A percentile compares a stretch with the other conserved stretches of the same genome.
These are phyloP conservation scores for Dasyprocta punctata DNA, from an alignment of 2,113 vertebrate species.

Conservation along the genomic window DNA sequence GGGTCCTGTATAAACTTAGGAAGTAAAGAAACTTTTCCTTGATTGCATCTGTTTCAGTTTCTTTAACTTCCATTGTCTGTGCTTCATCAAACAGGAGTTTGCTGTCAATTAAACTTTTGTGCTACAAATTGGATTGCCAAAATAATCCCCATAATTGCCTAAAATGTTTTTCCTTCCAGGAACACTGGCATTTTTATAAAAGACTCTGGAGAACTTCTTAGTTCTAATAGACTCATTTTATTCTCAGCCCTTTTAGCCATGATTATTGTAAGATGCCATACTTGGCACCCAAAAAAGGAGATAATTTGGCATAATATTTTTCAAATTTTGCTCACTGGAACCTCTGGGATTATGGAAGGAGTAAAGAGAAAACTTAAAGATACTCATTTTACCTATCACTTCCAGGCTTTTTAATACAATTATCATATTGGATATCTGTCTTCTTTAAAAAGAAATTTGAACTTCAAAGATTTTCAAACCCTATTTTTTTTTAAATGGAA, in stretches of 20 bases:
- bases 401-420: background rate
- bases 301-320: background rate
- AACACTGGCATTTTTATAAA: constrained; percentile 48
- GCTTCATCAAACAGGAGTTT: background rate
- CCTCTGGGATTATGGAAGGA: background rate
- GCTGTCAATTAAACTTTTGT: background rate
- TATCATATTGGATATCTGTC: background rate
- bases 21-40: background rate
- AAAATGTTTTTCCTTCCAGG: constrained; percentile 17
- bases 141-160: constrained; percentile 13
- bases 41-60: background rate
- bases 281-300: background rate
- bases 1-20: background rate
- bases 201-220: constrained; percentile 1
- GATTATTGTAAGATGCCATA: background rate
- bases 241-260: background rate
- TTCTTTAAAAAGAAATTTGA: constrained; percentile 34
- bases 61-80: background rate
- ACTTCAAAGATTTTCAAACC: background rate
- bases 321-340: background rate
- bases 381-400: background rate
- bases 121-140: constrained; percentile 23
- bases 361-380: background rate
- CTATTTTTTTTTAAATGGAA: background rate
- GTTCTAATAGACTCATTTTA: constrained; percentile 23